Conservation (phyloP, 2,888 invertebrate species). For the Torymus tubicola region DNA sequence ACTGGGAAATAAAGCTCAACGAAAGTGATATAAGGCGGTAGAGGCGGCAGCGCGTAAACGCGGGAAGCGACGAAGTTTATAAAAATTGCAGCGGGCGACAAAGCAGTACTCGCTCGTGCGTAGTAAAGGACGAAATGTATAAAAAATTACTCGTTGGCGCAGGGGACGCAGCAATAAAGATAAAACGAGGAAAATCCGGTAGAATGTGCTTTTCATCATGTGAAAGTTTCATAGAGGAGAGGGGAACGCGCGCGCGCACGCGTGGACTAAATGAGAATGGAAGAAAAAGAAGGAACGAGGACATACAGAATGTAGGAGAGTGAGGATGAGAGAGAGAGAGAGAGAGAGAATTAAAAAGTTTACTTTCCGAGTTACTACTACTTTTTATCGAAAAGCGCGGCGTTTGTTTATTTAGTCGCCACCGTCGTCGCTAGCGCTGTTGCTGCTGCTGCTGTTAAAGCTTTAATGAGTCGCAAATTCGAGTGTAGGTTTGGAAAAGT, state of each 20-base stretch:
- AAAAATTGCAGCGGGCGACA: slow-evolving; percentile 43
- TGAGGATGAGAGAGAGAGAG: slow-evolving; percentile 10
- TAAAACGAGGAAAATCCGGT: slow-evolving; percentile 53
- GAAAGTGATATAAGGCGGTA: background rate
- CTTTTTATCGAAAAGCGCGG: too few relatives aligned
- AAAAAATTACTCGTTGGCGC: slow-evolving; percentile 25
- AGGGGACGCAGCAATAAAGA: slow-evolving; percentile 34
- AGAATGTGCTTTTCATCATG: slow-evolving; percentile 57
- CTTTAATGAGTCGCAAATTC: too few relatives aligned
- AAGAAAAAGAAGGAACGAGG: background rate
- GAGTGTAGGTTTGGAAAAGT: too few relatives aligned
- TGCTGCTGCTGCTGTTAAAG: too few relatives aligned
- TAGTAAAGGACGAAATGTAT: background rate
- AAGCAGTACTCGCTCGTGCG: background rate
- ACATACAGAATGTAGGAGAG: background rate
- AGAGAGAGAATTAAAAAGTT: slow-evolving; percentile 21
- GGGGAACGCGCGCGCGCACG: background rate
- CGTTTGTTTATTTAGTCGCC: too few relatives aligned
- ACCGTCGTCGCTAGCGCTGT: too few relatives aligned
- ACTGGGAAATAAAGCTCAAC: too few relatives aligned
- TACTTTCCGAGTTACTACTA: too few relatives aligned
- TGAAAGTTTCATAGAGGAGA: slow-evolving; percentile 48
- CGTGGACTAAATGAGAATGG: slow-evolving; percentile 26
- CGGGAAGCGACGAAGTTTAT: slow-evolving; percentile 43
- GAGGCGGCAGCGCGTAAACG: slow-evolving; percentile 30